These are phyloP conservation scores for Globodera rostochiensis DNA, from an alignment of 1,140 invertebrate species.

Conservation along the genomic window DNA sequence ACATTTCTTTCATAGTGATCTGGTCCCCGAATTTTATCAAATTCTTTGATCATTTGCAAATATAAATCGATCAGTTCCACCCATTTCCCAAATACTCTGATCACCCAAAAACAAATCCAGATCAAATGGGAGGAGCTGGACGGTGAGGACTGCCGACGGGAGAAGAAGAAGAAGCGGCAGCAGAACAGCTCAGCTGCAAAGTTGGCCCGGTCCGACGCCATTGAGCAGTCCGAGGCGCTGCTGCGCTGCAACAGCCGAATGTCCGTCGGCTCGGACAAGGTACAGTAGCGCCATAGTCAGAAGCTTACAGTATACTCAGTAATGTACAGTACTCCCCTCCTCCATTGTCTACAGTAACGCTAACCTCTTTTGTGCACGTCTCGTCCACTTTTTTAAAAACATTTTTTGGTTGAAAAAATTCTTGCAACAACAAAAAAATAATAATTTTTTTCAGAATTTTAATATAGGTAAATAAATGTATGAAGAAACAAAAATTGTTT, in stretches of 20 bases:
- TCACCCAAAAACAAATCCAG: neutral
- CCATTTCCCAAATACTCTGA: no score
- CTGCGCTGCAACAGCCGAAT: slow-evolving; percentile 66
- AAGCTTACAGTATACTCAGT: neutral
- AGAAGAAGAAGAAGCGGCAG: slow-evolving; percentile 54
- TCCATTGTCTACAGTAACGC: neutral
- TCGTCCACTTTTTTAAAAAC: no score
- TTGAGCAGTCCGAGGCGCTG: slow-evolving; percentile 58
- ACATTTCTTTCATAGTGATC: no score
- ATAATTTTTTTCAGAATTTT: no score
- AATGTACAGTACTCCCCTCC: neutral
- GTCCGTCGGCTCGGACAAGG: slow-evolving; percentile 67
- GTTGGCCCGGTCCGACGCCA: slow-evolving; percentile 4
- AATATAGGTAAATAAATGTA: no score
- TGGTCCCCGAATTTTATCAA: no score
- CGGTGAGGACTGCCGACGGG: slow-evolving; percentile 42
- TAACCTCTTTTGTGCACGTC: neutral
- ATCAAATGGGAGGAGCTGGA: slow-evolving; percentile 74
- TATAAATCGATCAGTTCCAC: no score
- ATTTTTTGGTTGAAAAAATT: no score
- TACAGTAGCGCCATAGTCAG: neutral
- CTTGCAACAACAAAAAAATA: no score
- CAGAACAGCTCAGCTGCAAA: neutral
- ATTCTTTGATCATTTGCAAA: no score
- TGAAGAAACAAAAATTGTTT: no score